Percentiles rank a stretch among this genome's conserved stretches.
These are phyloP conservation scores for Ctenosaura bakeri DNA, from an alignment of 2,797 vertebrate genomes.

Conservation along the genomic window DNA sequence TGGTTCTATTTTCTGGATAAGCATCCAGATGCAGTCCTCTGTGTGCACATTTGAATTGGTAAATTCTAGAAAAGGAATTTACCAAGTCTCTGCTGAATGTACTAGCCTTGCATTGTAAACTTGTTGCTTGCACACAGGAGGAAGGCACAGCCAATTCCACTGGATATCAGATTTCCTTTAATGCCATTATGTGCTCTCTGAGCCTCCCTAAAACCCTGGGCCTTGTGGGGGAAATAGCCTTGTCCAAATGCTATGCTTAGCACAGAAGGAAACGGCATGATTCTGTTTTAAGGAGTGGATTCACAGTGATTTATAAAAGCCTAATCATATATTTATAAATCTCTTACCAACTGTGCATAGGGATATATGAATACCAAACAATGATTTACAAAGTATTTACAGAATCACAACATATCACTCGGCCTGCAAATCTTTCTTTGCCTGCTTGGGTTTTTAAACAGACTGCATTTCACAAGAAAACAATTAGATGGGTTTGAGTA, in stretches of 20 bases:
- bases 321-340: slow-evolving; percentile 70
- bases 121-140: too few relatives aligned
- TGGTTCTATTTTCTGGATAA: neutral
- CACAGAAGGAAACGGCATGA: slow-evolving; percentile 13
- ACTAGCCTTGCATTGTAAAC: neutral
- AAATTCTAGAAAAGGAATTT: neutral
- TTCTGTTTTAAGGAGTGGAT: slow-evolving; percentile 45
- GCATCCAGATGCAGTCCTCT: neutral
- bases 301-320: slow-evolving; percentile 52
- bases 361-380: slow-evolving; percentile 66
- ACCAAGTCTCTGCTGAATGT: neutral
- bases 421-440: slow-evolving; percentile 58
- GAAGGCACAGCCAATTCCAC: neutral
- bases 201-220: neutral
- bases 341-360: slow-evolving; percentile 63
- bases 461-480: slow-evolving; percentile 69
- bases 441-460: slow-evolving; percentile 43
- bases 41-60: neutral
- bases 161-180: neutral
- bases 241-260: slow-evolving; percentile 16
- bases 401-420: slow-evolving; percentile 64
- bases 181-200: slow-evolving; percentile 7
- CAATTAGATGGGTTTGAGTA: slow-evolving; percentile 65
- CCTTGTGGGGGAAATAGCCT: slow-evolving; percentile 14
- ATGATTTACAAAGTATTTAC: slow-evolving; percentile 78